phyloP scores from a whole-genome alignment of 1,140 invertebrate genomes.

The Penaeus indicus region DNA sequence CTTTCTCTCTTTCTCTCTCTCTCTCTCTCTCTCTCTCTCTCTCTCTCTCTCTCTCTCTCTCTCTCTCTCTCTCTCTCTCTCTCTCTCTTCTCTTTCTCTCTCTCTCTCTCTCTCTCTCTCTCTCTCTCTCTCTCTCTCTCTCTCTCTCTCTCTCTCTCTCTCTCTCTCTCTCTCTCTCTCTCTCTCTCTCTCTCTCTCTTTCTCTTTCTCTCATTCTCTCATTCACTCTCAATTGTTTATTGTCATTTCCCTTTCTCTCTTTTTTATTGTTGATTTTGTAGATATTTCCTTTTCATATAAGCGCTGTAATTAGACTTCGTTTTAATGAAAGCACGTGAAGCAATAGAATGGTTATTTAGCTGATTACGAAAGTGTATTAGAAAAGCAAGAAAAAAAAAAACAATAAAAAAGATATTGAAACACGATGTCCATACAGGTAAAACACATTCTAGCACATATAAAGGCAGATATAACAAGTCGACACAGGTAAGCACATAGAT shows the following conservation, averaged over 20 bases:
- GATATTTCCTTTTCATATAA: too few species aligned
- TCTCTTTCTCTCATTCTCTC: constrained; percentile 17
- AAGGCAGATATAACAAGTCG: not conserved
- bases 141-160: not conserved
- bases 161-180: not conserved
- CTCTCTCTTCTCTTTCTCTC: not conserved
- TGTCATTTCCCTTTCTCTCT: constrained; percentile 1
- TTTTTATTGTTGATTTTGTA: not conserved
- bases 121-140: not conserved
- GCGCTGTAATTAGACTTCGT: too few species aligned
- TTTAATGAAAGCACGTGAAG: too few species aligned
- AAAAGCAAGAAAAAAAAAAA: too few species aligned
- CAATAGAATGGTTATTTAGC: too few species aligned
- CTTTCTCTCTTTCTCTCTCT: constrained; percentile 16
- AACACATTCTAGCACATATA: not conserved
- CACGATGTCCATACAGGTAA: too few species aligned
- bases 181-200: not conserved
- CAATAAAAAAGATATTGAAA: too few species aligned
- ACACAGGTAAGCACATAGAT: too few species aligned
- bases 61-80: constrained; percentile 30
- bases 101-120: not conserved
- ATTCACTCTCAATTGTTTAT: not conserved
- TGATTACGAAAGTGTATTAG: too few species aligned
- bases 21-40: constrained; percentile 17
- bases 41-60: constrained; percentile 30